Evolutionary conservation across 2,113 vertebrate genomes (phyloP), one percentile per base, ranked within the genome.

Genomic region (Sinosuthora webbiana): DNA sequence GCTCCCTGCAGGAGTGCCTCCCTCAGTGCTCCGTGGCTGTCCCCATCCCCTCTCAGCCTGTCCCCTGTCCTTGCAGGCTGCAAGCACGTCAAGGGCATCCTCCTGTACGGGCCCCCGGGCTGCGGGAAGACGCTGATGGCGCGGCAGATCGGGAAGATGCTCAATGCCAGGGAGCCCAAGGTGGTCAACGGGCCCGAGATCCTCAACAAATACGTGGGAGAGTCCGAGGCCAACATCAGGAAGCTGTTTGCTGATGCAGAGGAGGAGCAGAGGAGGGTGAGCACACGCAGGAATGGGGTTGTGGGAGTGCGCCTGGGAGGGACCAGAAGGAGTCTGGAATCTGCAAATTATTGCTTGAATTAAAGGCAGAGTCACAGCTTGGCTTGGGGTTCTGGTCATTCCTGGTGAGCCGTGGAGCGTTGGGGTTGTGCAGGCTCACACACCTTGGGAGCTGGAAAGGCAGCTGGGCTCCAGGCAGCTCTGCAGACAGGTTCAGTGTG

Each of bases 121-220:
- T 99, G 99, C 20, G 99, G 99, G 49, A 99, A 99, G 93, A 99
- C 99, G 3, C 98, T 99, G 31, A 99, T 99, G 99, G 99, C 99
- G 1, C 98, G 99, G 79, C 99, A 99, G 98, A 99, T 99, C 35
- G 99, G 99, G 55, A 99, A 99, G 96, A 99, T 99, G 99, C 98
- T 99, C 75, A 99, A 99, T 33, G 99, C 99, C 93, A 98, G 99
- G 45, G 99, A 99, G 91, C 99, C 99, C 2, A 99, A 99, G 96
- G 98, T 99, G 62, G 99, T 99, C 95, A 99, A 99, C 6, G 99
- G 99, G 21, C 99, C 99, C 0, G 99, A 99, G 95, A 99, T 99
- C 83, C 99, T 99, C 93, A 99, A 99, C 96, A 99, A 99, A 68
- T 99, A 99, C 4, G 99, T 99, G 35, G 99, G 99, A 2, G 99